Evolutionary conservation across 2,888 invertebrate genomes (phyloP).

Genomic region (Drosophila infuscata): DNA sequence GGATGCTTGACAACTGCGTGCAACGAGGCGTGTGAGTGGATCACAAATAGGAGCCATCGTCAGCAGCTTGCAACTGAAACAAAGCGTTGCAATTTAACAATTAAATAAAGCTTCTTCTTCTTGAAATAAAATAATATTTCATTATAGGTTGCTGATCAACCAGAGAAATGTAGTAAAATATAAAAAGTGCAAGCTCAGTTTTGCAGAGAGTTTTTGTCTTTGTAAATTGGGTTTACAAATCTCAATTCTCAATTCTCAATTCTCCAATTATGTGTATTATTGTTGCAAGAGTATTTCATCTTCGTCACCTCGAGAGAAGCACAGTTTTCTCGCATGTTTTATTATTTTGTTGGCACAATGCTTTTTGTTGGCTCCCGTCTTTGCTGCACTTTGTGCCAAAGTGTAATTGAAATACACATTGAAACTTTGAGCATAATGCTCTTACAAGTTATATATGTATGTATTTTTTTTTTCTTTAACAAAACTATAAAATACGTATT

Average conservation of each 20-base stretch:
- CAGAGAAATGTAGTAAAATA: neutral
- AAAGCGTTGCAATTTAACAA: constrained; percentile 40
- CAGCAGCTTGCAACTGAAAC: constrained; percentile 20
- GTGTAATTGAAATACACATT: constrained; percentile 75
- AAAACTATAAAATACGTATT: constrained; percentile 73
- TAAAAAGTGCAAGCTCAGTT: neutral
- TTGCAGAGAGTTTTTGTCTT: neutral
- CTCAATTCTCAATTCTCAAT: neutral
- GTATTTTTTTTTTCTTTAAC: constrained; percentile 23
- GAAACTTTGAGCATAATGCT: constrained; percentile 74
- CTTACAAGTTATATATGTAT: constrained; percentile 54
- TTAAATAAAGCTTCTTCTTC: no score
- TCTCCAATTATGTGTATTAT: neutral
- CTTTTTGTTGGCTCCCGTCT: constrained; percentile 28
- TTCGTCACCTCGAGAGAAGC: neutral
- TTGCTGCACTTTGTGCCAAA: constrained; percentile 51
- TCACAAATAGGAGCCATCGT: constrained; percentile 52
- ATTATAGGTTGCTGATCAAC: neutral
- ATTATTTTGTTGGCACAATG: constrained; percentile 42
- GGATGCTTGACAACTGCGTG: constrained; percentile 35
- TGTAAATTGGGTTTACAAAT: neutral
- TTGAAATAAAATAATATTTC: neutral
- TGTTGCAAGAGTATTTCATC: constrained; percentile 13
- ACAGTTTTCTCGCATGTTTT: constrained; percentile 14
- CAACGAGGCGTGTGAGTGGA: constrained; percentile 56